These are phyloP conservation scores for Polydrusus pterygomalis DNA, from an alignment of 2,888 invertebrate species.

Conservation along the genomic window DNA sequence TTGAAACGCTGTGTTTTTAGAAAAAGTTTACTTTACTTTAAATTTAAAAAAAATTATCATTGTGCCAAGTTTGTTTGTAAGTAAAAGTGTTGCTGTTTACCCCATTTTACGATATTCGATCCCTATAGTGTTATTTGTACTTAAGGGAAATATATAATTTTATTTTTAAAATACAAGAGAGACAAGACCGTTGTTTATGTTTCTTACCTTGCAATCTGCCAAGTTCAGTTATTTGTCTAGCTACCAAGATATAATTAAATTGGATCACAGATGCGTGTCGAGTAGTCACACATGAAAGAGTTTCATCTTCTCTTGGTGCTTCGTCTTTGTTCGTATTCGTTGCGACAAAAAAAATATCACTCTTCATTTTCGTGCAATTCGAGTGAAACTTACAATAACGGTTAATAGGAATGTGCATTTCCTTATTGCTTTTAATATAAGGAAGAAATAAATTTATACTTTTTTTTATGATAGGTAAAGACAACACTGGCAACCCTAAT, in stretches of 20 bases:
- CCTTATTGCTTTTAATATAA: neutral
- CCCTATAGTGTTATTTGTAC: too few species aligned
- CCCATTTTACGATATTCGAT: too few species aligned
- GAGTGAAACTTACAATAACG: conserved; percentile 10
- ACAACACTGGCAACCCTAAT: too few species aligned
- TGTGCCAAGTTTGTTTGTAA: too few species aligned
- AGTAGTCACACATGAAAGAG: conserved; percentile 49
- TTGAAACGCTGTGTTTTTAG: too few species aligned
- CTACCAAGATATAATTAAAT: conserved; percentile 42
- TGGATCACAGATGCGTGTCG: conserved; percentile 50
- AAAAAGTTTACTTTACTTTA: too few species aligned
- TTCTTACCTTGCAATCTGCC: conserved; percentile 21
- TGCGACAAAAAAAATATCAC: conserved; percentile 12
- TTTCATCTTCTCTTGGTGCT: conserved; percentile 42
- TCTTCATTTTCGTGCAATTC: conserved; percentile 24
- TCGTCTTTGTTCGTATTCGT: conserved; percentile 36
- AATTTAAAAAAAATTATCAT: too few species aligned
- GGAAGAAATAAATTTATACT: too few species aligned
- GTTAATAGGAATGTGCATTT: neutral
- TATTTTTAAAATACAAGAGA: neutral
- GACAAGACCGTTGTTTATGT: neutral
- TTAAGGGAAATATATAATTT: neutral
- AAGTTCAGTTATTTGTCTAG: conserved; percentile 45
- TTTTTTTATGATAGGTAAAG: too few species aligned
- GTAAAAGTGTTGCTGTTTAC: too few species aligned